Evolutionary conservation across 2,888 invertebrate genomes (phyloP).

Genomic region (Leptinotarsa juncta): DNA sequence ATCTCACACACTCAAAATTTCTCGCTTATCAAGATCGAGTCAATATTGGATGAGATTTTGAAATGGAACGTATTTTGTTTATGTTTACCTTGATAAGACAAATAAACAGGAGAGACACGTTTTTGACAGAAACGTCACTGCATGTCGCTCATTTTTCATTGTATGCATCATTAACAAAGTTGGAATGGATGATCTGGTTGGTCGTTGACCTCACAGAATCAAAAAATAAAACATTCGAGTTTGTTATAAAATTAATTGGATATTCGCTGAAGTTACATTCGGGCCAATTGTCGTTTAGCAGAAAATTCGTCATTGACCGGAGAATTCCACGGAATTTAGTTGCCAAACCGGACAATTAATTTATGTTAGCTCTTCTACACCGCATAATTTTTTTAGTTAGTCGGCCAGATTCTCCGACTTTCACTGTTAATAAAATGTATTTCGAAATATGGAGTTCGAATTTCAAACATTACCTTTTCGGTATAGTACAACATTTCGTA

Average conservation of each 20-base stretch:
- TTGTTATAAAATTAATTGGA: constrained; percentile 2
- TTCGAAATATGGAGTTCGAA: no score
- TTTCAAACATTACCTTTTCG: no score
- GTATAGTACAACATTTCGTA: no score
- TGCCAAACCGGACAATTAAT: no score
- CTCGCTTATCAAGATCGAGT: constrained; percentile 14
- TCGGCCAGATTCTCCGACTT: background rate
- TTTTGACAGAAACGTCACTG: background rate
- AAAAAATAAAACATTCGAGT: background rate
- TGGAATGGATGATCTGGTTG: background rate
- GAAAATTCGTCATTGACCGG: background rate
- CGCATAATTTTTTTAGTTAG: background rate
- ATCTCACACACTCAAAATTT: background rate
- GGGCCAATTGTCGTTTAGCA: background rate
- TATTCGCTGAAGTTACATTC: background rate
- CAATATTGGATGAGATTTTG: constrained; percentile 19
- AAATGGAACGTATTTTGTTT: background rate
- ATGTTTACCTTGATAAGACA: constrained; percentile 16
- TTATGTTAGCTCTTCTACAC: no score
- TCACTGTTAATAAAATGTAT: background rate
- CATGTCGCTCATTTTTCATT: background rate
- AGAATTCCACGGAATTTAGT: no score
- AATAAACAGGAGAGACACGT: background rate
- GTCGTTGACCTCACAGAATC: background rate
- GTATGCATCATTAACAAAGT: background rate